Evolutionary conservation across 2,797 vertebrate genomes (phyloP).

Genomic region (Tokudaia tokunoshimensis): DNA sequence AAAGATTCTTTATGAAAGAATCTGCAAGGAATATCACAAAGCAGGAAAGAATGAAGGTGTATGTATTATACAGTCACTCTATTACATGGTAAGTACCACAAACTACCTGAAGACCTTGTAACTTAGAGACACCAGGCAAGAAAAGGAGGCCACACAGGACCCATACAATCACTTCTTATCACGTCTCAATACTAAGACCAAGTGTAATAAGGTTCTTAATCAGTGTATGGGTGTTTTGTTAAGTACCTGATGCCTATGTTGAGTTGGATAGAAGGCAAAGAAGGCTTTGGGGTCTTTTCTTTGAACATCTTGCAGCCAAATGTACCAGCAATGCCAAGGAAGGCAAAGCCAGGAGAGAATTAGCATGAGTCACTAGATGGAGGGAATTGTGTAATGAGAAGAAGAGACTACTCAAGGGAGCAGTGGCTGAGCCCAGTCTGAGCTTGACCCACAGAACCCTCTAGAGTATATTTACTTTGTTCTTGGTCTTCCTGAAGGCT

Average conservation of each 20-base stretch:
- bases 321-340: background rate
- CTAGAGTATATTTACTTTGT: background rate
- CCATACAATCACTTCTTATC: background rate
- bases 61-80: background rate
- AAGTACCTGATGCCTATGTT: background rate
- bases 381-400: background rate
- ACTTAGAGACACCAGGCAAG: background rate
- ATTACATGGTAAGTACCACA: background rate
- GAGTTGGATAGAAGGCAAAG: background rate
- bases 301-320: background rate
- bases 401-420: background rate
- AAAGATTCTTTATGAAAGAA: background rate
- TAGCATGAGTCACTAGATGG: background rate
- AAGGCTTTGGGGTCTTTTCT: background rate
- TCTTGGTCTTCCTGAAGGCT: background rate
- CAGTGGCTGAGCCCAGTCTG: background rate
- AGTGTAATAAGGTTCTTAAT: background rate
- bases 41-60: background rate
- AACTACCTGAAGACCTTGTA: background rate
- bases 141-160: background rate
- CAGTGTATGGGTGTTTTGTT: background rate
- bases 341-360: background rate
- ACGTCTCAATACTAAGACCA: background rate
- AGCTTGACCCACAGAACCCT: background rate
- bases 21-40: background rate